Evolutionary conservation across 2,113 vertebrate genomes (phyloP).

Genomic region (Lasiurus borealis): DNA sequence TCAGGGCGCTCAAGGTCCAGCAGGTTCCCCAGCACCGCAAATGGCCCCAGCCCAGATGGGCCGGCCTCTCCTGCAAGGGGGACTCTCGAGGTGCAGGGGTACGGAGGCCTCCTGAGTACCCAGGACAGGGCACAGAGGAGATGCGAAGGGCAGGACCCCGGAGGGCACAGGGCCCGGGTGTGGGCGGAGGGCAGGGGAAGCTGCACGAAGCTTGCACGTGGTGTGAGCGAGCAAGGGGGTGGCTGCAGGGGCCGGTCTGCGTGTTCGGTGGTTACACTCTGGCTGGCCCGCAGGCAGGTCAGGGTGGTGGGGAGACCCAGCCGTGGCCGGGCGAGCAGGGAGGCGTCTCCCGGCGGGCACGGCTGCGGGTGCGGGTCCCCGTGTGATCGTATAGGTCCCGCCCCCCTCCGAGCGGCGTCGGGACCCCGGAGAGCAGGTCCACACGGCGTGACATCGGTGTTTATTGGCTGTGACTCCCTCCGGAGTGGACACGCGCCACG

Average conservation of each 20-base stretch:
- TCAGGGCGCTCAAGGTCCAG: not conserved
- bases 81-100: too few species aligned
- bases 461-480: constrained; percentile 96
- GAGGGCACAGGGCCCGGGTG: too few species aligned
- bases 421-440: not conserved
- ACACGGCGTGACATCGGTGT: constrained; percentile 79
- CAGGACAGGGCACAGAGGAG: not conserved
- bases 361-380: rapidly evolving
- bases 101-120: not conserved
- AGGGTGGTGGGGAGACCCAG: not conserved
- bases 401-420: rapidly evolving
- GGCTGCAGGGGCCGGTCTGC: not conserved
- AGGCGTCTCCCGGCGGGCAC: too few species aligned
- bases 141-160: not conserved
- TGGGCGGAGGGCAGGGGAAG: not conserved
- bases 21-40: not conserved
- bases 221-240: not conserved
- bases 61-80: not conserved
- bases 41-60: not conserved
- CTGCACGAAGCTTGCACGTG: not conserved
- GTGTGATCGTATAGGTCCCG: too few species aligned
- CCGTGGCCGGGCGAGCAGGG: rapidly evolving
- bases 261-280: too few species aligned
- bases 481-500: constrained; percentile 91
- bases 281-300: not conserved